phyloP scores from a whole-genome alignment of 2,797 vertebrate species.

The Neosilurus hyrtlii region DNA sequence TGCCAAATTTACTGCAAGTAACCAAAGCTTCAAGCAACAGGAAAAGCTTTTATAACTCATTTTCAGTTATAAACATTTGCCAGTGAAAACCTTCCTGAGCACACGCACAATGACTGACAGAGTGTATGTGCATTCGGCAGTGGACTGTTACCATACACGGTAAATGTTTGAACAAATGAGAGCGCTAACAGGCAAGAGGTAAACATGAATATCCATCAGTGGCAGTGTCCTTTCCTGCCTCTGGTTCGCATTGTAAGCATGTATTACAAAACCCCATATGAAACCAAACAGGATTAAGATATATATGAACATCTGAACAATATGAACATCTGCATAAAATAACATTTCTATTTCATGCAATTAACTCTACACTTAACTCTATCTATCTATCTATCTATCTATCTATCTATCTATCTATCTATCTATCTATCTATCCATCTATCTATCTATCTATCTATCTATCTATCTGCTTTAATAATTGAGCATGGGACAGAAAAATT shows the following conservation, averaged over 20 bases:
- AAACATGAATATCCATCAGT: slow-evolving; percentile 51
- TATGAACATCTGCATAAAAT: slow-evolving; percentile 18
- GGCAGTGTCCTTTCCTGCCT: slow-evolving; percentile 24
- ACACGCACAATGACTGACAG: slow-evolving; percentile 21
- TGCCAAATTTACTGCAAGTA: slow-evolving; percentile 37
- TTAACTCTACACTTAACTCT: neutral
- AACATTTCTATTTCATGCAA: neutral
- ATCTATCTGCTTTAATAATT: neutral
- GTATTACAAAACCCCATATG: slow-evolving; percentile 35
- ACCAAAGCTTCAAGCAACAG: slow-evolving; percentile 28
- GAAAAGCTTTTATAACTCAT: slow-evolving; percentile 35
- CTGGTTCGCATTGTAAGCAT: slow-evolving; percentile 31
- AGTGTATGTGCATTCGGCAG: slow-evolving; percentile 23
- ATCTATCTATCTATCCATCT: no score
- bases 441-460: no score
- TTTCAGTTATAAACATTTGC: slow-evolving; percentile 22
- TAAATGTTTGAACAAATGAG: slow-evolving; percentile 49
- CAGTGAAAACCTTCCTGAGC: slow-evolving; percentile 13
- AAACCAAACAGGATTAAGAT: slow-evolving; percentile 14
- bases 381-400: no score
- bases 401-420: neutral
- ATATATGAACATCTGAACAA: neutral
- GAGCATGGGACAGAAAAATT: neutral
- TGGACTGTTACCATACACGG: slow-evolving; percentile 48
- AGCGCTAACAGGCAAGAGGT: slow-evolving; percentile 21